Percentiles rank a stretch among this genome's conserved stretches.
These are phyloP conservation scores for Steinernema feltiae DNA, from an alignment of 1,140 invertebrate species.

Conservation along the genomic window DNA sequence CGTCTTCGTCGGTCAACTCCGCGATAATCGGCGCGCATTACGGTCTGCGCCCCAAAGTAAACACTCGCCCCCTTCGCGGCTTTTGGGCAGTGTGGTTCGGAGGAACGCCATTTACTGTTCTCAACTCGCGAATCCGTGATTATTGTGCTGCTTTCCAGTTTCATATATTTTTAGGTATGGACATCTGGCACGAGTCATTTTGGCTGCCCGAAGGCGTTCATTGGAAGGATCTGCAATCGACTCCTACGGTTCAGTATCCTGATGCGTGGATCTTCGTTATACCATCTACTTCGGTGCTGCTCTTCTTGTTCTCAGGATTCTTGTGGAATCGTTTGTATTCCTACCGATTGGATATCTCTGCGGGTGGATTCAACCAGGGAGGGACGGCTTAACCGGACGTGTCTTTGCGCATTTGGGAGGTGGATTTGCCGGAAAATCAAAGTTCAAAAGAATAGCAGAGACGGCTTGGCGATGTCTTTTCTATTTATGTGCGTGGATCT, in stretches of 20 bases:
- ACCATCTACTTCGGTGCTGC: conserved; percentile 41
- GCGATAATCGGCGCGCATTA: too few relatives aligned
- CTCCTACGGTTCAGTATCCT: conserved; percentile 38
- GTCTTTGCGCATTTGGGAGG: conserved; percentile 29
- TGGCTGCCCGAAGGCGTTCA: conserved; percentile 38
- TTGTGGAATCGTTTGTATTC: conserved; percentile 52
- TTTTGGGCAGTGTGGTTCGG: too few relatives aligned
- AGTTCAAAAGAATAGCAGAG: conserved; percentile 56
- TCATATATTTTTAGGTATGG: conserved; percentile 17
- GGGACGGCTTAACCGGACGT: conserved; percentile 5
- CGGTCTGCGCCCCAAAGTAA: too few relatives aligned
- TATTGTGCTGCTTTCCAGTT: too few relatives aligned
- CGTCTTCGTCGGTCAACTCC: too few relatives aligned
- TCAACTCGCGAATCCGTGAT: too few relatives aligned
- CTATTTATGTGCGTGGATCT: conserved; percentile 42
- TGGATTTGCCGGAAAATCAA: conserved; percentile 36
- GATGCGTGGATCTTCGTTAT: conserved; percentile 49
- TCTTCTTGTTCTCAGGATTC: conserved; percentile 47
- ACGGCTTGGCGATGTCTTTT: conserved; percentile 53
- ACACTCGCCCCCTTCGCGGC: too few relatives aligned
- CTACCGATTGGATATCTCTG: conserved; percentile 45
- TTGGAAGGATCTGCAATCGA: conserved; percentile 36
- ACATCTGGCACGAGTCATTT: conserved; percentile 35
- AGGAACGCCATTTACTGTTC: too few relatives aligned
- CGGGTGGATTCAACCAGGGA: conserved; percentile 47